Evolutionary conservation across 2,888 invertebrate species (phyloP).

Genomic region (Melanchra persicariae): DNA sequence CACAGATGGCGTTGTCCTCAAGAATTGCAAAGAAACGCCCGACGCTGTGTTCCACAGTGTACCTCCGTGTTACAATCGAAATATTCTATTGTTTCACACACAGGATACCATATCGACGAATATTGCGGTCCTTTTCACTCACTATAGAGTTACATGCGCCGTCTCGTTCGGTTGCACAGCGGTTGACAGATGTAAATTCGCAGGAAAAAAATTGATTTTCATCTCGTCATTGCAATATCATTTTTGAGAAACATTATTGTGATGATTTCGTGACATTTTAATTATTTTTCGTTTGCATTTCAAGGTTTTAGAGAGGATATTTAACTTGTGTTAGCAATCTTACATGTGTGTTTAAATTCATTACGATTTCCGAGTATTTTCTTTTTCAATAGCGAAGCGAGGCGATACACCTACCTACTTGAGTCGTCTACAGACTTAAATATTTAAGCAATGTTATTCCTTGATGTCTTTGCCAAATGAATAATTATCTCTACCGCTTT

Average conservation of each 20-base stretch:
- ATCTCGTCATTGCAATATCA: slow-evolving; percentile 46
- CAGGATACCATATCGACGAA: slow-evolving; percentile 71
- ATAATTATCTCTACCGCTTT: slow-evolving; percentile 68
- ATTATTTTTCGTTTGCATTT: slow-evolving; percentile 33
- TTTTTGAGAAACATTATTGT: slow-evolving; percentile 49
- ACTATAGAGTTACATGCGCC: slow-evolving; percentile 54
- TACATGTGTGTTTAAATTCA: slow-evolving; percentile 61
- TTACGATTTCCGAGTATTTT: slow-evolving; percentile 67
- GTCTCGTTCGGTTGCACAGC: slow-evolving; percentile 65
- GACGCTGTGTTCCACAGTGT: slow-evolving; percentile 71
- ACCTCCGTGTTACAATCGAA: slow-evolving; percentile 52
- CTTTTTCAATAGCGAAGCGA: slow-evolving; percentile 60
- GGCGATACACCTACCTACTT: slow-evolving; percentile 79
- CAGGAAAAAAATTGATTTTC: slow-evolving; percentile 69
- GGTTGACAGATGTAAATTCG: slow-evolving; percentile 70
- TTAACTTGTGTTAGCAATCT: neutral
- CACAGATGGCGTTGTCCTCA: slow-evolving; percentile 72
- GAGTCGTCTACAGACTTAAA: slow-evolving; percentile 77
- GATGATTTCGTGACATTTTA: slow-evolving; percentile 27
- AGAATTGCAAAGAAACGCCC: slow-evolving; percentile 49
- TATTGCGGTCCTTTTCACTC: slow-evolving; percentile 60
- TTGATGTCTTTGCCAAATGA: slow-evolving; percentile 62
- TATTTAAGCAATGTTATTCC: slow-evolving; percentile 83
- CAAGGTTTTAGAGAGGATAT: slow-evolving; percentile 21
- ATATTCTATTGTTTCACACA: slow-evolving; percentile 71